Conservation (phyloP, 2,888 invertebrate species). For the Trileptium ribeirensis region DNA sequence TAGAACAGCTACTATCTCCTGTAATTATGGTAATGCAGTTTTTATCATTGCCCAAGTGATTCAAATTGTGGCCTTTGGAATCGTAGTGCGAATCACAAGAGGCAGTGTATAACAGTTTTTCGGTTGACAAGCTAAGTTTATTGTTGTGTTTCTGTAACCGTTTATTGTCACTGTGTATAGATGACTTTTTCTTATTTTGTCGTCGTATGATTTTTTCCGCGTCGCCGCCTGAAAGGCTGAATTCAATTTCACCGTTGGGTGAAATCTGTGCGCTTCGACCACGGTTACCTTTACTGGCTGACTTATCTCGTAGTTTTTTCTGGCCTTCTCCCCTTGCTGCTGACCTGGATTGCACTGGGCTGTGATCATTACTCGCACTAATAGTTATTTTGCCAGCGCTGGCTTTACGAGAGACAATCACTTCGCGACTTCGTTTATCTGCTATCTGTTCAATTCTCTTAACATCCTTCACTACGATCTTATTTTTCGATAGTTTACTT, state of each 20-base stretch:
- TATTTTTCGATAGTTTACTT: too few species aligned
- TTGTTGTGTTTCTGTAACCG: neutral
- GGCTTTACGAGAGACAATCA: too few species aligned
- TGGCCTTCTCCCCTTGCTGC: too few species aligned
- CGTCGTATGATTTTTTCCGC: neutral
- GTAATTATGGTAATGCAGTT: neutral
- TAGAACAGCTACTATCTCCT: neutral
- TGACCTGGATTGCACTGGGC: neutral
- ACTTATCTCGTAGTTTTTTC: neutral
- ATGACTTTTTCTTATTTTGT: neutral
- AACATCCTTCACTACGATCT: too few species aligned
- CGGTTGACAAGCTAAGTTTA: conserved; percentile 22
- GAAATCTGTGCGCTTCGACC: neutral
- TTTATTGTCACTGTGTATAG: neutral
- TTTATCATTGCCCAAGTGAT: neutral
- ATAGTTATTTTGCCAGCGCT: neutral
- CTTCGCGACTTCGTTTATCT: too few species aligned
- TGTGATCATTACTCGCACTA: too few species aligned
- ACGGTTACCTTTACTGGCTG: neutral
- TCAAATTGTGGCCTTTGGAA: neutral
- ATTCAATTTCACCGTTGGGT: neutral
- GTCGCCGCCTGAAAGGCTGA: neutral
- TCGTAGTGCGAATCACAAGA: neutral
- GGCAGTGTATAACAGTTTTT: neutral
- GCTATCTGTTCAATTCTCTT: too few species aligned